Evolutionary conservation across 1,140 invertebrate species (phyloP).

Genomic region (Heliconius melpomene): DNA sequence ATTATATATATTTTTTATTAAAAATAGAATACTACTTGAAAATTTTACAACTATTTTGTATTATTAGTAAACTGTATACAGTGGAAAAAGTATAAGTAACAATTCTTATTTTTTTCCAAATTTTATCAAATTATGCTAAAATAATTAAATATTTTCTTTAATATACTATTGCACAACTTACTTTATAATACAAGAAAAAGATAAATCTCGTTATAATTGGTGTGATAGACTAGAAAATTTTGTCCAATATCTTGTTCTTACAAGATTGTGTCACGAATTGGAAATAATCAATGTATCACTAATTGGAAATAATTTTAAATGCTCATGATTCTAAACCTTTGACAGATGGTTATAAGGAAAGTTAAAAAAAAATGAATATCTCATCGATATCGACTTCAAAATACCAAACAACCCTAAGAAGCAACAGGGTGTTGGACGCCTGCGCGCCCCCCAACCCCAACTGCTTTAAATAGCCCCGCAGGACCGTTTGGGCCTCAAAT

Average conservation of each 20-base stretch:
- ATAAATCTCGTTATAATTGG: background rate
- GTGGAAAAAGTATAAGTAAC: too few relatives aligned
- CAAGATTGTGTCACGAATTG: background rate
- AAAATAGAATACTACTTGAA: too few relatives aligned
- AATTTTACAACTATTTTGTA: too few relatives aligned
- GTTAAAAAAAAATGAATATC: constrained; percentile 7
- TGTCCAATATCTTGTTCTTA: background rate
- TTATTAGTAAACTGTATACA: background rate
- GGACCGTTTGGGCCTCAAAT: constrained; percentile 60
- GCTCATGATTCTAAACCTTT: background rate
- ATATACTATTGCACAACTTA: background rate
- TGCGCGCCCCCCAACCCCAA: constrained; percentile 69
- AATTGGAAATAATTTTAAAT: background rate
- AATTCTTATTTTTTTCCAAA: background rate
- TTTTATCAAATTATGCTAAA: background rate
- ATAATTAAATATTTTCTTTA: background rate
- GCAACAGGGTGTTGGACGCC: constrained; percentile 78
- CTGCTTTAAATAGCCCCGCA: constrained; percentile 60
- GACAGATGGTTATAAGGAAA: background rate
- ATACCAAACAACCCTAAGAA: constrained; percentile 54
- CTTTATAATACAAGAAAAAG: background rate
- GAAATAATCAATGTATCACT: background rate
- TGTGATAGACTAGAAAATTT: background rate
- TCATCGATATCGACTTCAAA: constrained; percentile 36
- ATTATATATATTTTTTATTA: too few relatives aligned